A percentile compares a stretch with the other conserved stretches of the same genome.
These are phyloP conservation scores for Typhlomys cinereus DNA, from an alignment of 2,113 vertebrate species.

Conservation along the genomic window DNA sequence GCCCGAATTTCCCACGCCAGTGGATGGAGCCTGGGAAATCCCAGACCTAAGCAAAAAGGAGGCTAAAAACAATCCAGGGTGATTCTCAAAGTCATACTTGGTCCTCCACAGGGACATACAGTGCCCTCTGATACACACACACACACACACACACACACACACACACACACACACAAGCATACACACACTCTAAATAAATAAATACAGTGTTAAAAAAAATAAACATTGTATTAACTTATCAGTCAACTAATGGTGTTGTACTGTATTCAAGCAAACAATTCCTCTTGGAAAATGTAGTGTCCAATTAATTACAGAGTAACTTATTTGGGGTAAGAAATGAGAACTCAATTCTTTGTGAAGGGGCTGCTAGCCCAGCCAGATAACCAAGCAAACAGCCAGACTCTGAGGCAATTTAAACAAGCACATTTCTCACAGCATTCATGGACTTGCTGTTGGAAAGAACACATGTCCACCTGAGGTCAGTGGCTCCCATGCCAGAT, in stretches of 20 bases:
- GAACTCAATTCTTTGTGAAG: constrained; percentile 26
- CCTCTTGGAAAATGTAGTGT: constrained; percentile 5
- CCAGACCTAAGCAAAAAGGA: too few relatives aligned
- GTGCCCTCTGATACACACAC: too few relatives aligned
- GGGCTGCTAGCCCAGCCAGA: background rate
- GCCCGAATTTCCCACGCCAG: too few relatives aligned
- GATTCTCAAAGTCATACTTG: too few relatives aligned
- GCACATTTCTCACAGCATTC: background rate
- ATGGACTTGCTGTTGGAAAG: constrained; percentile 8
- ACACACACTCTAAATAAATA: too few relatives aligned
- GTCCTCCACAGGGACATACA: too few relatives aligned
- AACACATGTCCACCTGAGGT: constrained; percentile 52
- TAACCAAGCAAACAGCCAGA: background rate
- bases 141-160: too few relatives aligned
- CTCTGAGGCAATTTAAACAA: constrained; percentile 37
- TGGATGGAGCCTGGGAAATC: too few relatives aligned
- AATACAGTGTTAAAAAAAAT: too few relatives aligned
- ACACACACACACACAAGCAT: too few relatives aligned
- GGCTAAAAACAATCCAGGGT: too few relatives aligned
- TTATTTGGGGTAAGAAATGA: constrained; percentile 41
- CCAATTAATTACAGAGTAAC: constrained; percentile 25
- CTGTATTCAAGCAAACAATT: constrained; percentile 20
- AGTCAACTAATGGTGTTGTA: background rate
- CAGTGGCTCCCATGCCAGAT: constrained; percentile 33
- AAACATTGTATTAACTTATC: constrained; percentile 8